These are phyloP conservation scores for Galemys pyrenaicus DNA, from an alignment of 2,113 vertebrate species.

Conservation along the genomic window DNA sequence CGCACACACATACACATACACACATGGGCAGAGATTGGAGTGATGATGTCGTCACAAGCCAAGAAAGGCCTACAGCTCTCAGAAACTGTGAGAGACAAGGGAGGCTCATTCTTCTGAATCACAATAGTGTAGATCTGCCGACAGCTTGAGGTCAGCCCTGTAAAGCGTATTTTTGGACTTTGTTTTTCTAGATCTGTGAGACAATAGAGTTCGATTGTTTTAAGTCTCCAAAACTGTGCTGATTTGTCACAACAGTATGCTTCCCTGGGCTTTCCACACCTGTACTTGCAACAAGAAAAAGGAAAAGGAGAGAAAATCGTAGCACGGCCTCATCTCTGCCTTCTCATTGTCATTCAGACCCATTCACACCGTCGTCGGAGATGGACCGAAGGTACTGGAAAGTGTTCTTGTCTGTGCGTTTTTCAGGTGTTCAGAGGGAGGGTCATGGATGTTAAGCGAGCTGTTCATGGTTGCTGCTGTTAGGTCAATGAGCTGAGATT, in stretches of 20 bases:
- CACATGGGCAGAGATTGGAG: neutral
- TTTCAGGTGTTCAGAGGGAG: neutral
- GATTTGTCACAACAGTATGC: neutral
- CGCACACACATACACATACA: neutral
- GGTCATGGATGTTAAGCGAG: neutral
- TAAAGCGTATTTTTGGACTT: neutral
- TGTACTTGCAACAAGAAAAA: neutral
- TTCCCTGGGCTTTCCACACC: neutral
- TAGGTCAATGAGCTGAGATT: constrained; percentile 9
- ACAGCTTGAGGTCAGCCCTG: neutral
- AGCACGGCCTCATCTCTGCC: neutral
- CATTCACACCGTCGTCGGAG: neutral
- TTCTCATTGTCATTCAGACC: neutral
- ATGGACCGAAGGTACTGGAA: neutral
- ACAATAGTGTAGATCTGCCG: neutral
- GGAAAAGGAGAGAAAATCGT: neutral
- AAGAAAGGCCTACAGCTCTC: neutral
- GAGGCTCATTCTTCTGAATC: neutral
- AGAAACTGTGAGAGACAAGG: neutral
- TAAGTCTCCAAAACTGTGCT: neutral
- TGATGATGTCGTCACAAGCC: neutral
- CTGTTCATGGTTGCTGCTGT: neutral
- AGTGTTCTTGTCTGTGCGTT: neutral
- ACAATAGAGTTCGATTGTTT: neutral
- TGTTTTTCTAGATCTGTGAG: neutral